Base-by-base conservation (phyloP, 2,797 vertebrate genomes). In the Corythornis leucogaster region DNA sequence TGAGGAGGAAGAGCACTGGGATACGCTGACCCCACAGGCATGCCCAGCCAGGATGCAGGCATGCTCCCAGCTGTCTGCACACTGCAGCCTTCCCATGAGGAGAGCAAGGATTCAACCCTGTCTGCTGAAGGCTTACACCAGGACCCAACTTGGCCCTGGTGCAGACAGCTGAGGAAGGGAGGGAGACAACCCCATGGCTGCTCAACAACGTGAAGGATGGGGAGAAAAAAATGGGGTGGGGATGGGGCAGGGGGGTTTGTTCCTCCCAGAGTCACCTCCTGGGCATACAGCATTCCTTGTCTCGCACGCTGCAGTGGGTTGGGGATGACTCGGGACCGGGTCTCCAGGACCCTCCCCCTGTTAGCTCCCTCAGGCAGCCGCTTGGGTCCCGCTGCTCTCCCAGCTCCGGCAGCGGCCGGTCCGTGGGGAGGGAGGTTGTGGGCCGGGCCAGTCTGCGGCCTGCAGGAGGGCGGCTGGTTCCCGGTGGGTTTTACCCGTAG, bases 401-500 rank as follows among this genome's bases (percentile, higher is more conserved):
- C 69, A 11, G 81, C 68, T 14, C 75, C 22, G 61, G 84, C 54
- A 71, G 82, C 50, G 45, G 54, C 48, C 3, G 8, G 55, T 50
- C 48, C 8, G 6, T 4, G n/a, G 93, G 73, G 63, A 58, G 63
- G 89, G 80, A 74, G 75, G 87, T 74, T 50, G 33, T 12, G 90
- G 81, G 53, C 66, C 31, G 6, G 59, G 53, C 71, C 15, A 13
- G 87, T 20, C 53, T 2, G 13, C 55, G 5, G 38, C 31, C 82
- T 64, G 61, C 1, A 1, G 86, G 38, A 87, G 33, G 59, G 63
- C 5, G 5, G 62, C 82, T 55, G 55, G 74, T 77, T 84, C 75
- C 90, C 12, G 1, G 22, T 18, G 69, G 58, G 75, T 95, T 96
- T 96, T 93, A 96, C 97, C 96, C 89, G 95, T 96, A 96, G 96